Base-by-base conservation (phyloP, 2,797 vertebrate species). In the Setipinna tenuifilis region DNA sequence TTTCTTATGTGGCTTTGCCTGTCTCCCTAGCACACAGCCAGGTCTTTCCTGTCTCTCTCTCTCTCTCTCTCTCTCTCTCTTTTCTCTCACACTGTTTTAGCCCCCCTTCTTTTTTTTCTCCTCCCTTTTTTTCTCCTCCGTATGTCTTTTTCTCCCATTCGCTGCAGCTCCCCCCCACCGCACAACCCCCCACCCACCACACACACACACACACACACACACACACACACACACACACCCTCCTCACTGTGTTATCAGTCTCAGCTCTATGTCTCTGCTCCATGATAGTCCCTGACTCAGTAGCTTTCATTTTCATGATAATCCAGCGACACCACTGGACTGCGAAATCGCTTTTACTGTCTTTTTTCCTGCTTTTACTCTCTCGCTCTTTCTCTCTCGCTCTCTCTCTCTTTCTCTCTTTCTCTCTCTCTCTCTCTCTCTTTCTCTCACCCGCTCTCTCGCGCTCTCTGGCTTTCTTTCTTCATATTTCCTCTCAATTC, bases 291-390 rank as follows among this genome's bases (percentile, higher is more conserved):
- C 93, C 93, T 93, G 93, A 94, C 92, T 95, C 94, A 91, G 93
- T 93, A 92, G 89, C 93, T 96, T 95, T 95, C 94, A 94, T 95
- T 96, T 95, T 94, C 93, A 95, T 96, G 95, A 95, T 96, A 95
- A 95, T 95, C 94, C 94, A 94, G 89, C 88, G 85, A 94, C 94
- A 93, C 93, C 93, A 94, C 91, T 94, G 93, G 94, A 95, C 94
- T 94, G 94, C 93, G 90, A 95, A 95, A 95, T 95, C 94, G 85
- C 91, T 94, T 94, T 93, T 92, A 92, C 91, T 93, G 90, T 88
- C 88, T 90, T 88, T 86, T 21, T 65, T 35, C 41, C 61, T 50
- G 16, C 65, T 71, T 71, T 31, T 28, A 14, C 28, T 65, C 48
- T 83, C 62, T 68, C 68, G 57, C 46, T 85, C 80, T 83, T 87